Evolutionary conservation across 2,888 invertebrate species (phyloP).

Genomic region (Cheilosia variabilis): DNA sequence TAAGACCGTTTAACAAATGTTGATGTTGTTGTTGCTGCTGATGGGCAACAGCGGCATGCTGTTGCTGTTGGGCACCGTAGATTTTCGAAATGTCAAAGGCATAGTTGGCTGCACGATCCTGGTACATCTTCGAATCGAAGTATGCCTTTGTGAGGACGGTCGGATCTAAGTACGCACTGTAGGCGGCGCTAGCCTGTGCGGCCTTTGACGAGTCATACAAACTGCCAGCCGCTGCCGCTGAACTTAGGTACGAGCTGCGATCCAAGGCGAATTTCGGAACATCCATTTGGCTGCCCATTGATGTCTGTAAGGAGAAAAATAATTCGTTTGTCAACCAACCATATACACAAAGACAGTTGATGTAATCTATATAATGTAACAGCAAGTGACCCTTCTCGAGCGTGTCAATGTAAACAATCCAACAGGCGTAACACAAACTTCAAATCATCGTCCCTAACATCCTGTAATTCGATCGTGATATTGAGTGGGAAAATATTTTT

Average conservation of each 20-base stretch:
- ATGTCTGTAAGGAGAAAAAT: conserved; percentile 77
- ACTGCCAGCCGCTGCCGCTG: conserved; percentile 82
- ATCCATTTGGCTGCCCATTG: conserved; percentile 83
- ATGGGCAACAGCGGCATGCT: conserved; percentile 78
- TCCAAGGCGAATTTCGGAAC: conserved; percentile 83
- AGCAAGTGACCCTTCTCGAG: conserved; percentile 1
- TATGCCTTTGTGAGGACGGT: conserved; percentile 84
- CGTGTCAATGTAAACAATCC: conserved; percentile 24
- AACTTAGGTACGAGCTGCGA: conserved; percentile 82
- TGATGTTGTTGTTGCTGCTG: conserved; percentile 82
- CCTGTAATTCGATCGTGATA: conserved; percentile 13
- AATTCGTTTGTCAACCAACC: not conserved
- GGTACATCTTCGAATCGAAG: conserved; percentile 84
- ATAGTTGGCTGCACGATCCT: conserved; percentile 84
- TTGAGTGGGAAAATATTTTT: not conserved
- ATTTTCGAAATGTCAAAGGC: conserved; percentile 84
- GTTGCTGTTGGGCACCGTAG: conserved; percentile 83
- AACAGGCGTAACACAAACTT: conserved; percentile 34
- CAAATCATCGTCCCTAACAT: conserved; percentile 17
- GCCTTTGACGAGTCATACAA: conserved; percentile 80
- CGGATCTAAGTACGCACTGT: conserved; percentile 83
- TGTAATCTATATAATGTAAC: not conserved
- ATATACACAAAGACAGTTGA: too few species aligned
- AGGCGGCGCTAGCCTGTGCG: conserved; percentile 82
- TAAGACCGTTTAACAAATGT: conserved; percentile 80